Percentiles rank a stretch among this genome's conserved stretches.
These are phyloP conservation scores for Drosophila ustulata DNA, from an alignment of 2,888 invertebrate species.

Conservation along the genomic window DNA sequence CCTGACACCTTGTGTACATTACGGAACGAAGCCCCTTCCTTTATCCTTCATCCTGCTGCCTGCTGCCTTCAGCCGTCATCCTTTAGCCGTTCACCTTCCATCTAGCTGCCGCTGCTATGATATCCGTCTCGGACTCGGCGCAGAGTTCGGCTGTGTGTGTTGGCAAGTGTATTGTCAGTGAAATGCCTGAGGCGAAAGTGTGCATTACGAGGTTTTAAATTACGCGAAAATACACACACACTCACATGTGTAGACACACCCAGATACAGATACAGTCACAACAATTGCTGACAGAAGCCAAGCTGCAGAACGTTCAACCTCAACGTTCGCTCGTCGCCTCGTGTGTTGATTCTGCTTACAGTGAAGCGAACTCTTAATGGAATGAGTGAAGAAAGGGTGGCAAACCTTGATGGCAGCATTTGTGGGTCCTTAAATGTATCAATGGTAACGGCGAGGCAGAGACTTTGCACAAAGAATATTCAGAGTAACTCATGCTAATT, in stretches of 20 bases:
- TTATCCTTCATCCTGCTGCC: background rate
- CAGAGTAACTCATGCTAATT: slow-evolving; percentile 78
- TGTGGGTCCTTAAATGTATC: slow-evolving; percentile 66
- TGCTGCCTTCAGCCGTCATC: background rate
- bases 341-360: slow-evolving; percentile 53
- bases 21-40: slow-evolving; percentile 21
- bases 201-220: slow-evolving; percentile 81
- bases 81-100: background rate
- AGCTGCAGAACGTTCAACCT: slow-evolving; percentile 35
- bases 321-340: slow-evolving; percentile 21
- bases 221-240: slow-evolving; percentile 66
- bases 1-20: slow-evolving; percentile 75
- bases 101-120: slow-evolving; percentile 29
- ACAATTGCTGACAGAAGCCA: slow-evolving; percentile 41
- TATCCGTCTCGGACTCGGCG: slow-evolving; percentile 20
- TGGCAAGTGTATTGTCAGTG: slow-evolving; percentile 75
- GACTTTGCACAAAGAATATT: slow-evolving; percentile 68
- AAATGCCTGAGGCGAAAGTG: slow-evolving; percentile 79
- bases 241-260: slow-evolving; percentile 18
- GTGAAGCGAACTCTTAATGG: slow-evolving; percentile 46
- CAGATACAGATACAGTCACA: slow-evolving; percentile 2
- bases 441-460: slow-evolving; percentile 60
- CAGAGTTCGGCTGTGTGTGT: slow-evolving; percentile 39
- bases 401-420: slow-evolving; percentile 44
- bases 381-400: slow-evolving; percentile 20